Conservation (phyloP, 2,797 vertebrate genomes). For the Myoxocephalus aenaeus region DNA sequence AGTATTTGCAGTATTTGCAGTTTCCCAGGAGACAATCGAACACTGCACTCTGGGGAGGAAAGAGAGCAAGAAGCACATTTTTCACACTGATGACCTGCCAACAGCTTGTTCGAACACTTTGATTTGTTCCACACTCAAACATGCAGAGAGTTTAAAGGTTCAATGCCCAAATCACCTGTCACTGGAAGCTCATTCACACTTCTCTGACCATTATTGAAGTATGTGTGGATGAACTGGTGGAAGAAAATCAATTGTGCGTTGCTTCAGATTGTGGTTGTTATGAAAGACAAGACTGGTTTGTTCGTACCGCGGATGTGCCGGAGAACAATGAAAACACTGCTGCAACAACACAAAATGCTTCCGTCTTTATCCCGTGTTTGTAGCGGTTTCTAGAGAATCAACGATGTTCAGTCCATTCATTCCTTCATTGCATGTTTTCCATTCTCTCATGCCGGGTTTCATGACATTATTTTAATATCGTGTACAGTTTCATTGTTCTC, state of each 20-base stretch:
- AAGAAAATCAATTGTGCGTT: constrained; percentile 43
- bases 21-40: constrained; percentile 24
- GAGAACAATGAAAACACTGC: constrained; percentile 1
- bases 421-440: not conserved
- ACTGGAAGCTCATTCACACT: constrained; percentile 44
- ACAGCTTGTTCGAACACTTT: constrained; percentile 45
- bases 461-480: not conserved
- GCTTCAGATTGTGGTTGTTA: constrained; percentile 30
- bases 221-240: constrained; percentile 21
- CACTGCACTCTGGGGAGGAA: constrained; percentile 16
- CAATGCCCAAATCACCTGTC: constrained; percentile 49
- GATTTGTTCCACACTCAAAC: constrained; percentile 45
- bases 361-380: too few species aligned
- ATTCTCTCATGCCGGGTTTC: not conserved
- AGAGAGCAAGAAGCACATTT: constrained; percentile 23
- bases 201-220: constrained; percentile 41
- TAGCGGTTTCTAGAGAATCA: too few species aligned
- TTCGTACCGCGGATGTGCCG: not conserved
- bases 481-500: constrained; percentile 15
- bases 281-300: constrained; percentile 4
- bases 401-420: not conserved
- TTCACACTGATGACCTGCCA: constrained; percentile 33
- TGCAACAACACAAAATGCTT: not conserved
- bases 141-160: constrained; percentile 50
- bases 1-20: constrained; percentile 9